These are phyloP conservation scores for Drosophila guanche DNA, from an alignment of 1,140 invertebrate species.

Conservation along the genomic window DNA sequence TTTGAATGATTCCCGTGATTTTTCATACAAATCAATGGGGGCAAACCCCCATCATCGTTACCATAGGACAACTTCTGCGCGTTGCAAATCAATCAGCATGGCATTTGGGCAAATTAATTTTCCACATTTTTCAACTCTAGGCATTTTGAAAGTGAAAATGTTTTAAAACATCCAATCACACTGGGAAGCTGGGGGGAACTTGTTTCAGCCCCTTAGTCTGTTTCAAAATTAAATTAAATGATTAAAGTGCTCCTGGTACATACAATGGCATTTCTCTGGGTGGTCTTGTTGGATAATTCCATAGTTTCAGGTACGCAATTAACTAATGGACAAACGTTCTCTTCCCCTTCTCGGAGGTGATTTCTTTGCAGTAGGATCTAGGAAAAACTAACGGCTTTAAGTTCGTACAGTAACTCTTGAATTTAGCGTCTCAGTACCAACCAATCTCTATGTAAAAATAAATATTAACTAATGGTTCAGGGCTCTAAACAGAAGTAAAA, in stretches of 20 bases:
- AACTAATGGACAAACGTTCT: constrained; percentile 29
- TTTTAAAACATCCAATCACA: not conserved
- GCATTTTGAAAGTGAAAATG: constrained; percentile 58
- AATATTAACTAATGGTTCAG: constrained; percentile 76
- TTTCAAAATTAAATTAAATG: constrained; percentile 70
- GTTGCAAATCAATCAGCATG: constrained; percentile 65
- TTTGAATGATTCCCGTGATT: constrained; percentile 69
- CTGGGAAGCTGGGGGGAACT: constrained; percentile 3
- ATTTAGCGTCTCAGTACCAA: no score
- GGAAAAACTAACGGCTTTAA: not conserved
- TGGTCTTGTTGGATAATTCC: constrained; percentile 47
- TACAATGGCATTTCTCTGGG: constrained; percentile 32
- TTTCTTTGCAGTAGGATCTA: constrained; percentile 6
- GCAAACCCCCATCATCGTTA: constrained; percentile 22
- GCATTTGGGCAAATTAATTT: constrained; percentile 75
- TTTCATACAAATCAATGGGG: constrained; percentile 64
- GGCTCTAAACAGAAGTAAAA: constrained; percentile 11
- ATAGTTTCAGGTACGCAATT: not conserved
- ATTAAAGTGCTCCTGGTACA: constrained; percentile 43
- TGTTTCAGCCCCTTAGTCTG: constrained; percentile 12
- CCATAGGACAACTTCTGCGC: constrained; percentile 15
- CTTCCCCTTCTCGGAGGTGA: constrained; percentile 23
- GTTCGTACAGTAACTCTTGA: no score
- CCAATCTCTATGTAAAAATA: constrained; percentile 40
- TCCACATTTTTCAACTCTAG: constrained; percentile 56